Conservation (phyloP, 2,797 vertebrate species). For the Rhyacichthys aspro region DNA sequence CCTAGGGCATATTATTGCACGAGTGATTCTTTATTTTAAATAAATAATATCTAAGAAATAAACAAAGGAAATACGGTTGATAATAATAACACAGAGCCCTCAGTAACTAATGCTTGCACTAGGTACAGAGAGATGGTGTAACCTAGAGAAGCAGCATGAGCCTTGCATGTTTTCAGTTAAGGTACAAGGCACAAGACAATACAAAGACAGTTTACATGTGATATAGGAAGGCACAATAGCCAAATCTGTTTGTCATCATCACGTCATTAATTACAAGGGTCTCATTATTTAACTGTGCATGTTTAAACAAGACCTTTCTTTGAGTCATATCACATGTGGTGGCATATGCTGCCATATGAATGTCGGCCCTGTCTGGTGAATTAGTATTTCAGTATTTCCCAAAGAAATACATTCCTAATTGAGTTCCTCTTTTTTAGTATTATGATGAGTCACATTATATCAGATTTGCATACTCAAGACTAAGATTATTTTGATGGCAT, state of each 20-base stretch:
- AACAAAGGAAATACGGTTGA: conserved; percentile 14
- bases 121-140: conserved; percentile 67
- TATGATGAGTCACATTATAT: no score
- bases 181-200: conserved; percentile 65
- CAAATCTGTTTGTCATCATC: conserved; percentile 37
- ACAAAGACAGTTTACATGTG: conserved; percentile 51
- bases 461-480: no score
- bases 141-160: conserved; percentile 84
- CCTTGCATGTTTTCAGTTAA: conserved; percentile 85
- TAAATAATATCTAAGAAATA: conserved; percentile 30
- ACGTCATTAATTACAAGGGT: conserved; percentile 2
- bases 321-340: conserved; percentile 11
- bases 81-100: conserved; percentile 36
- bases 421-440: neutral
- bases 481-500: no score
- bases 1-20: conserved; percentile 88
- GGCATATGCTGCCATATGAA: conserved; percentile 27
- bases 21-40: conserved; percentile 79
- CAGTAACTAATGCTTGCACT: conserved; percentile 13
- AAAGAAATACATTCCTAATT: neutral
- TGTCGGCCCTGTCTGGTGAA: conserved; percentile 28
- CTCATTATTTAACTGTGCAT: conserved; percentile 5
- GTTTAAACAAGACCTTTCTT: neutral
- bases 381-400: conserved; percentile 5
- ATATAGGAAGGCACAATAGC: conserved; percentile 56